Percentiles rank a stretch among this genome's conserved stretches.
These are phyloP conservation scores for Ellobium chinense DNA, from an alignment of 2,888 invertebrate species.

Conservation along the genomic window DNA sequence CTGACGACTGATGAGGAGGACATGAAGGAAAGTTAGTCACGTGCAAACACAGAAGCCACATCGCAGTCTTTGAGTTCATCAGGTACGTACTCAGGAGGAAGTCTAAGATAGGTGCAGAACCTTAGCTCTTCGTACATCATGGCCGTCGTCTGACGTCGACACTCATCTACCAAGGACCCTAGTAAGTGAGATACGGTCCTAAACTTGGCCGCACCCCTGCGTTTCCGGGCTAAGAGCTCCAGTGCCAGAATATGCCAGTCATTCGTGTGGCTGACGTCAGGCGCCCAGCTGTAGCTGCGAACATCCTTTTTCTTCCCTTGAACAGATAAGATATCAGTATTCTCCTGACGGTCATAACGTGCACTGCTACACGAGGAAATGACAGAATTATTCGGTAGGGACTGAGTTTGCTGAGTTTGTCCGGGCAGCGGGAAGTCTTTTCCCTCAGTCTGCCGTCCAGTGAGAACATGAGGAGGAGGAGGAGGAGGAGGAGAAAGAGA, in stretches of 20 bases:
- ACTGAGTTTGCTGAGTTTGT: no score
- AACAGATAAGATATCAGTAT: neutral
- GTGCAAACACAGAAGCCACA: neutral
- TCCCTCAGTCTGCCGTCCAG: no score
- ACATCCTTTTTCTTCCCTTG: neutral
- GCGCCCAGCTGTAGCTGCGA: slow-evolving; percentile 31
- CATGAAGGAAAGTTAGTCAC: no score
- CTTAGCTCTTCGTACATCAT: slow-evolving; percentile 34
- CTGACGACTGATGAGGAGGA: no score
- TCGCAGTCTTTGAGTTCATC: neutral
- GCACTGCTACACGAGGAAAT: no score
- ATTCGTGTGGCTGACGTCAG: slow-evolving; percentile 13
- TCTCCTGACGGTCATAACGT: neutral
- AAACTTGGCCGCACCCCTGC: slow-evolving; percentile 2
- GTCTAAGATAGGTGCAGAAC: slow-evolving; percentile 17
- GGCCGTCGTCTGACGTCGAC: neutral
- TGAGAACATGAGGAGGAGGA: no score
- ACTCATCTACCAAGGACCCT: neutral
- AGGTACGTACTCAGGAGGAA: neutral
- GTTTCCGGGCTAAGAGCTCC: slow-evolving; percentile 3
- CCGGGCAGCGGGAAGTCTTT: no score
- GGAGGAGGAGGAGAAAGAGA: no score
- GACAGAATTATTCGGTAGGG: no score
- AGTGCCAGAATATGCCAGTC: slow-evolving; percentile 14
- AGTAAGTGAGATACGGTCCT: slow-evolving; percentile 1